Evolutionary conservation across 2,888 invertebrate species (phyloP), one percentile per base, ranked within the genome.

Genomic region (Phengaris arion): DNA sequence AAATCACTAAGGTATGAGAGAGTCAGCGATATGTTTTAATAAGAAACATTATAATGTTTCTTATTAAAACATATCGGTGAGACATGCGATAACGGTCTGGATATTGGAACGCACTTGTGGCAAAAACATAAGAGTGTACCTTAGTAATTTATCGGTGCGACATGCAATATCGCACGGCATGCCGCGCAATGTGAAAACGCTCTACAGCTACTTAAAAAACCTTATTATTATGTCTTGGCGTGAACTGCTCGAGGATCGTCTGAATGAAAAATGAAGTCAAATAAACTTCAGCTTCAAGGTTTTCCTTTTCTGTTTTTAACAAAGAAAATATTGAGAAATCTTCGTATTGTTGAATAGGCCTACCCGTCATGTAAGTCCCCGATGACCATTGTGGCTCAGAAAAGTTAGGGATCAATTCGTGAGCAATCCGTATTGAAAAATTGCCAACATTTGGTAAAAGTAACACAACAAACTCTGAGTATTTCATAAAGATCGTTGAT

Each of bases 341-440:
- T 57, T 57, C 3, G 55, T 55, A 55, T n/a, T n/a, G 55, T 57
- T 57, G 57, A 57, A 57, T 57, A 57, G 57, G 57, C 57, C 57
- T 57, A 57, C 15, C 57, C 15, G 15, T 57, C 57, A 57, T 57
- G 9, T 57, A 3, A 57, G 15, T 57, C 57, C 57, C 57, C 15
- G 7, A 15, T 57, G 57, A 57, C 8, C 57, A 15, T 15, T 57
- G 57, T 57, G 54, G 54, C 6, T 55, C 15, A 15, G 57, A n/a
- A 57, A 57, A 57, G 57, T 57, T 57, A 8, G 7, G 57, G 15
- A 57, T 57, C 7, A 15, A 57, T 57, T 15, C 57, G 8, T 7
- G 57, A 15, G 15, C 8, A 57, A 57, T 15, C 8, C n/a, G 8
- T n/a, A 55, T 55, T 55, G 55, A 57, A 15, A 15, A 57, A n/a